Percentiles rank a stretch among this genome's conserved stretches.
These are phyloP conservation scores for Zoanthus sansibaricus DNA, from an alignment of 92 coral and sea anemone genomes.

Conservation along the genomic window DNA sequence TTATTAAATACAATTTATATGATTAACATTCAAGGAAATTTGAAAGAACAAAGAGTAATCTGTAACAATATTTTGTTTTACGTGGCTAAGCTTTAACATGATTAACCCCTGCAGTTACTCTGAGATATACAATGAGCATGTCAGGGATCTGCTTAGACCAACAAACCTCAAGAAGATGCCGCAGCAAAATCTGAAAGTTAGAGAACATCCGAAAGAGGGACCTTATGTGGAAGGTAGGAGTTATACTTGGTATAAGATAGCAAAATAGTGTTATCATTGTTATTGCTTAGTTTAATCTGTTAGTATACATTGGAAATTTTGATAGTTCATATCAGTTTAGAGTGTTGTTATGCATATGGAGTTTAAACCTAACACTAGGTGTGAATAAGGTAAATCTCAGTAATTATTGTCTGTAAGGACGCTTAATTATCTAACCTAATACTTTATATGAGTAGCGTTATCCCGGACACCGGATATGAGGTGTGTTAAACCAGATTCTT, in stretches of 20 bases:
- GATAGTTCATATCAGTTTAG: too few species aligned
- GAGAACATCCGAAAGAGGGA: conserved; percentile 97
- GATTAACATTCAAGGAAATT: too few species aligned
- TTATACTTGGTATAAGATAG: background rate
- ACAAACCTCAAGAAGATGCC: conserved; percentile 77
- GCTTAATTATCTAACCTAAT: background rate
- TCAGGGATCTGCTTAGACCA: conserved; percentile 84
- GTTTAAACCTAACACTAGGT: too few species aligned
- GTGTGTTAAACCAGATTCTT: too few species aligned
- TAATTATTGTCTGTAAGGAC: background rate
- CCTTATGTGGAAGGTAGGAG: conserved; percentile 93
- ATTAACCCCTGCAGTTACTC: conserved; percentile 67
- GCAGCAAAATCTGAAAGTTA: conserved; percentile 88
- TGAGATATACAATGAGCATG: conserved; percentile 98
- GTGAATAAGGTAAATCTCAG: background rate
- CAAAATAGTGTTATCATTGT: background rate
- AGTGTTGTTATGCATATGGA: too few species aligned
- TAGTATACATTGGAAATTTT: background rate
- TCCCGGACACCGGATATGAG: background rate
- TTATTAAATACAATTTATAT: too few species aligned
- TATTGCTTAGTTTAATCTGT: too few species aligned
- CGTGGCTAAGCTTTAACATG: background rate
- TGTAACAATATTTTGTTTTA: background rate
- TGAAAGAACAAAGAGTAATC: too few species aligned
- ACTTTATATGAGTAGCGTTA: background rate